Base-by-base conservation (phyloP, 2,797 vertebrate species). In the Cottoperca gobio region DNA sequence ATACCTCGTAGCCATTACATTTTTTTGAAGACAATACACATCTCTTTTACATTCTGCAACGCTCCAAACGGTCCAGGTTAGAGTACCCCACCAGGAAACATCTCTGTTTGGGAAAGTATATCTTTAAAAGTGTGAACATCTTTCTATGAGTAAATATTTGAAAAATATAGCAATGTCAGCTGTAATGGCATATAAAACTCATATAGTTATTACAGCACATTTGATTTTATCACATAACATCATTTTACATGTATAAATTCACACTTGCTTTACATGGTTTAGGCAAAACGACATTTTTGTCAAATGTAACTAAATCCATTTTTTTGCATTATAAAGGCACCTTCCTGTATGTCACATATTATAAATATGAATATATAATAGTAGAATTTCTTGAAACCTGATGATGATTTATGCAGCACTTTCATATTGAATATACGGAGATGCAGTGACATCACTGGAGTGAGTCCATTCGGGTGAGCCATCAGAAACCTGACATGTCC, bases 1-100 rank as follows among this genome's bases (percentile, higher is more conserved):
- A 52, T 28, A 69, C 42, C 28, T 8, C 21, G 26, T 54, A 28
- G 8, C 4, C 37, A 4, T 35, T 35, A n/a, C 8, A 19, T 23
- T n/a, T n/a, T n/a, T 60, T 72, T 33, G 55, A 43, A 77, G 55
- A 14, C 37, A 53, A 63, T 7, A 60, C 1, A 0, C 8, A 61
- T 57, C 8, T 62, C 6, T 37, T 26, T 9, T 12, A 23, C 21
- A 28, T 19, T 52, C 12, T n/a, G 48, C n/a, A 31, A 61, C 35
- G 6, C 23, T 48, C 31, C 37, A 37, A 68, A 26, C 37, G 19
- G 10, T 35, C 5, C 19, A 28, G 19, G 50, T 23, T 33, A 6
- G 59, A 13, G 19, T 42, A 24, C 9, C 37, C 23, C 48, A 13
- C 19, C 14, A 6, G 31, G n/a, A n/a, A n/a, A n/a, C n/a, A n/a